Conservation (phyloP, 2,797 vertebrate genomes). For the Fratercula arctica region DNA sequence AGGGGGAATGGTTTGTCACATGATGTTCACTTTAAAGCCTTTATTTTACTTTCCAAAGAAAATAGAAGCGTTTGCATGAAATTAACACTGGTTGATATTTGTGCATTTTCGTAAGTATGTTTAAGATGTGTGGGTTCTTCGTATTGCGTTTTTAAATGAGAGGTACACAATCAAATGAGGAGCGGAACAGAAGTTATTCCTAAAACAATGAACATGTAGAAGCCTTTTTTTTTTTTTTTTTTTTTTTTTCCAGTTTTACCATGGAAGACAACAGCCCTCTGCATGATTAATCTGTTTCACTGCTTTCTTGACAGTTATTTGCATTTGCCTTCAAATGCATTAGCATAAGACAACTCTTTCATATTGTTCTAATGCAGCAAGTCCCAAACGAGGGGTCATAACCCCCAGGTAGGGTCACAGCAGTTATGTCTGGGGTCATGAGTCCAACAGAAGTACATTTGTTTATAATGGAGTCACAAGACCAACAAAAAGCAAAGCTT, state of each 20-base stretch:
- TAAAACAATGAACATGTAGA: neutral
- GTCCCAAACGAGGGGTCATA: neutral
- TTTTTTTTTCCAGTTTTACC: neutral
- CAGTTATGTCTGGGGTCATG: neutral
- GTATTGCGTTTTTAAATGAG: neutral
- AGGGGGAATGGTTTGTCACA: neutral
- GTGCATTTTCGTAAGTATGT: neutral
- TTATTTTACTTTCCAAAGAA: neutral
- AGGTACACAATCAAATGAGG: neutral
- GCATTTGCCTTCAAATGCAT: neutral
- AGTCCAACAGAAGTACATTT: neutral
- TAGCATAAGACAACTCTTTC: neutral
- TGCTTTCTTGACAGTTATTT: neutral
- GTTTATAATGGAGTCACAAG: neutral
- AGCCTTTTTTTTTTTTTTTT: neutral
- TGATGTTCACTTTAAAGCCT: neutral
- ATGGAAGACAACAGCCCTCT: neutral
- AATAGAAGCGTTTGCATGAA: neutral
- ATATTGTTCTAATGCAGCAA: neutral
- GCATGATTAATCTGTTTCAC: neutral
- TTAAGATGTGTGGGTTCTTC: rapidly evolving
- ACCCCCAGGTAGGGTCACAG: neutral
- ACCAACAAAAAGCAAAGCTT: neutral
- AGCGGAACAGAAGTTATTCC: neutral
- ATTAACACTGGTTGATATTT: neutral